phyloP scores from a whole-genome alignment of 1,140 invertebrate genomes.

The Tribolium castaneum region DNA sequence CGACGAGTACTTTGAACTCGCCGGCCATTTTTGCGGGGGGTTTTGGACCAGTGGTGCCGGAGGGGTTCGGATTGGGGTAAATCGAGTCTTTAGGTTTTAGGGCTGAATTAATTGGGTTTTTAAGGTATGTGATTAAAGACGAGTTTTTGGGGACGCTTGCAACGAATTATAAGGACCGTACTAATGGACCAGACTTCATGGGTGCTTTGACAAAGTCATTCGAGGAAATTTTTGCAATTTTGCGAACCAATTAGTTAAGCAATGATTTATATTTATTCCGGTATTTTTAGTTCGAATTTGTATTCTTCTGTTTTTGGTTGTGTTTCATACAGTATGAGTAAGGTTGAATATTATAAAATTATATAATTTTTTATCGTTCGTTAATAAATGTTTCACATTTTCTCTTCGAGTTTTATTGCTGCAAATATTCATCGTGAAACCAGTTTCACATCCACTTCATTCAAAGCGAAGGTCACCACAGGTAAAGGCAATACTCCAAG shows the following conservation, averaged over 20 bases:
- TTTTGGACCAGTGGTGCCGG: slow-evolving; percentile 91
- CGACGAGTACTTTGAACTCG: slow-evolving; percentile 93
- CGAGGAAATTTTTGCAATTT: slow-evolving; percentile 69
- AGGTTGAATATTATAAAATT: not conserved
- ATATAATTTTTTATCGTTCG: not conserved
- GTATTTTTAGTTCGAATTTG: not conserved
- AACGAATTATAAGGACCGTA: slow-evolving; percentile 79
- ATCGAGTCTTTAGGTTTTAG: slow-evolving; percentile 52
- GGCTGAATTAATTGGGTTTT: slow-evolving; percentile 54
- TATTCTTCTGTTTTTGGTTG: not conserved
- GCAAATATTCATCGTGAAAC: no score
- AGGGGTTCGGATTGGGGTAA: slow-evolving; percentile 94
- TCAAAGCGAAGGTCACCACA: no score
- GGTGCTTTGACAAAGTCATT: slow-evolving; percentile 77
- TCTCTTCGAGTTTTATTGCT: not conserved
- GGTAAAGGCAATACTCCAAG: no score
- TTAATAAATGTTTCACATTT: not conserved
- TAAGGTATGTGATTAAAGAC: slow-evolving; percentile 79
- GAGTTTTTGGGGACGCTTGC: slow-evolving; percentile 81
- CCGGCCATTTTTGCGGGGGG: slow-evolving; percentile 89
- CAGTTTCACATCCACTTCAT: no score
- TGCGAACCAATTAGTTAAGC: slow-evolving; percentile 49
- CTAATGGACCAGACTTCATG: slow-evolving; percentile 77
- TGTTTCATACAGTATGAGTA: not conserved
- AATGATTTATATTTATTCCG: not conserved